phyloP scores from a whole-genome alignment of 2,797 vertebrate genomes.

The Lutjanus campechanus region DNA sequence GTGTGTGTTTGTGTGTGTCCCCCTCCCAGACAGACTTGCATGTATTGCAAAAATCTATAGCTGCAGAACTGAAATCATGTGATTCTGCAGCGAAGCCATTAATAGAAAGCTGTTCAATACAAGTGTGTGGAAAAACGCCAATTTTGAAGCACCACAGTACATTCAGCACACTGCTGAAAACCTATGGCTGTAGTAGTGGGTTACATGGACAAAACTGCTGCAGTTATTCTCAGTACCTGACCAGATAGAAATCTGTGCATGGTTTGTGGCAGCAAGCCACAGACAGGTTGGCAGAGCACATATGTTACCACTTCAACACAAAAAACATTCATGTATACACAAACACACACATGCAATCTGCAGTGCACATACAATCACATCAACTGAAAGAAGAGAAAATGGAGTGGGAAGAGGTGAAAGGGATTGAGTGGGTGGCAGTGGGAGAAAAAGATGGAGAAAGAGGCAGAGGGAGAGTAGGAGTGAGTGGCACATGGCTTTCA shows the following conservation, averaged over 20 bases:
- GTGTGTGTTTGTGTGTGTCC: conserved; percentile 10
- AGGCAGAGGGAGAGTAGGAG: conserved; percentile 88
- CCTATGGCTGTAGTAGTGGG: conserved; percentile 43
- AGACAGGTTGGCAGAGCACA: conserved; percentile 69
- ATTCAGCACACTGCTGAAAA: conserved; percentile 31
- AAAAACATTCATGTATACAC: conserved; percentile 49
- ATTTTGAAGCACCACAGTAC: conserved; percentile 4
- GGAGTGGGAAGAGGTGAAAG: conserved; percentile 84
- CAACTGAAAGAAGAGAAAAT: conserved; percentile 74
- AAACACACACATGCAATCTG: conserved; percentile 52
- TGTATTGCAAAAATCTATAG: conserved; percentile 36
- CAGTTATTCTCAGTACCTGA: conserved; percentile 52
- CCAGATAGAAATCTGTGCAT: conserved; percentile 48
- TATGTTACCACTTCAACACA: conserved; percentile 55
- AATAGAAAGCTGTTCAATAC: conserved; percentile 20
- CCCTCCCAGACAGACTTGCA: conserved; percentile 4
- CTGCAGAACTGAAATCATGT: conserved; percentile 30
- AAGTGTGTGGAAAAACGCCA: conserved; percentile 26
- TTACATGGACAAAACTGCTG: conserved; percentile 41
- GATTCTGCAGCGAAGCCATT: conserved; percentile 33
- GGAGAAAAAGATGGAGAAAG: conserved; percentile 86
- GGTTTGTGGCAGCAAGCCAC: conserved; percentile 56
- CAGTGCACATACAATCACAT: conserved; percentile 74
- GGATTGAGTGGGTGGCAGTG: conserved; percentile 85
- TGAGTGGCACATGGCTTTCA: conserved; percentile 90